Base-by-base conservation (phyloP, 2,888 invertebrate genomes). In the Cantharis lateralis region DNA sequence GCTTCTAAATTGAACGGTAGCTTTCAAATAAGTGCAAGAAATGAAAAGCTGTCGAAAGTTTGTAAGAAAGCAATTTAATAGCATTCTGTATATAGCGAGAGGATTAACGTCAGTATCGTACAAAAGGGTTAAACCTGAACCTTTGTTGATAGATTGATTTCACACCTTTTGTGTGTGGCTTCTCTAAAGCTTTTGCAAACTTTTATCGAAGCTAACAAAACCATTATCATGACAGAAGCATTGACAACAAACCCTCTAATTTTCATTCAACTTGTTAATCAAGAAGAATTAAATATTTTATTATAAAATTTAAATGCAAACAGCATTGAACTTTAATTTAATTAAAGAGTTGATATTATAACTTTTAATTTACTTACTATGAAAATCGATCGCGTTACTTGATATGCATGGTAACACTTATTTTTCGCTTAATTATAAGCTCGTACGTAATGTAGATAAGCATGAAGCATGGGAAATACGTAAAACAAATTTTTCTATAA, bases 81-180 rank as follows among this genome's bases (percentile, higher is more conserved):
- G 76, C 71, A 79, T 73, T 48, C 73, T 61, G 72, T 77, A 75
- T 77, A 71, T 68, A 73, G 62, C 70, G 76, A 70, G 26, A 68
- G 76, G 80, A 80, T 80, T 80, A 80, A 74, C 80, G 80, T 80
- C 80, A 80, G 66, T 76, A 71, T 69, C 61, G 80, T 77, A 78
- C 78, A 80, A 80, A 80, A 80, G 80, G 80, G 80, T 80, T 80
- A 80, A 80, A 77, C 76, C 74, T 69, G 80, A 80, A 79, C 79
- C 79, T 77, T 80, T 80, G 78, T 80, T 80, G 80, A 75, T 71
- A 74, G 77, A 80, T 80, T 80, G 80, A 80, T 80, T 80, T 78
- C 80, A 80, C 80, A 75, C 77, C 80, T 76, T 75, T 80, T 79
- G 79, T 80, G 64, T 70, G 26, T 75, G 78, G 78, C 69, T 76